Conservation (phyloP, 2,888 invertebrate genomes). For the Metopia argyrocephala region DNA sequence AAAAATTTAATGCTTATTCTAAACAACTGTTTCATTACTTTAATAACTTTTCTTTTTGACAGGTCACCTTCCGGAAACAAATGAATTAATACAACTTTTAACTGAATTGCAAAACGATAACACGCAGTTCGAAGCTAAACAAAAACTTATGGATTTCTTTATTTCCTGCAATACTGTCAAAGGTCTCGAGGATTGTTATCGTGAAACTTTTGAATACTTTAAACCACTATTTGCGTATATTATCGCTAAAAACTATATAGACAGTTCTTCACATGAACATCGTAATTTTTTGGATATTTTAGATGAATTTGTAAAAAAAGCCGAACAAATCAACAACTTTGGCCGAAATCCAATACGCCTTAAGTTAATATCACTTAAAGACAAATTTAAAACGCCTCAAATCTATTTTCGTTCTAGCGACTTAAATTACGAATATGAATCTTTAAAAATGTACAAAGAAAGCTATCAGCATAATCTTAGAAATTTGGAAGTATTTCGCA, state of each 20-base stretch:
- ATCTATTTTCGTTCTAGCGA: slow-evolving; percentile 71
- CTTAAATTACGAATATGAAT: slow-evolving; percentile 71
- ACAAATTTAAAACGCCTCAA: slow-evolving; percentile 71
- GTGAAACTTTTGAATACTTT: slow-evolving; percentile 74
- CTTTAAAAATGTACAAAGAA: slow-evolving; percentile 71
- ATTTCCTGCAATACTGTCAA: slow-evolving; percentile 73
- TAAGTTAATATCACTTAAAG: slow-evolving; percentile 68
- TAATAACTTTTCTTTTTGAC: background rate
- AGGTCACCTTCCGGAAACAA: slow-evolving; percentile 72
- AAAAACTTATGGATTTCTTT: slow-evolving; percentile 74
- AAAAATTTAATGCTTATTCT: too few species aligned
- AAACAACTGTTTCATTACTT: background rate
- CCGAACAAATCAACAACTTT: slow-evolving; percentile 65
- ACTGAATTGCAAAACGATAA: slow-evolving; percentile 72
- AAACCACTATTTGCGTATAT: slow-evolving; percentile 76
- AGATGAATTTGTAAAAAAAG: slow-evolving; percentile 68
- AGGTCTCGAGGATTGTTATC: slow-evolving; percentile 75
- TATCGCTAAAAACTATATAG: slow-evolving; percentile 71
- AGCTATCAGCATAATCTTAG: slow-evolving; percentile 74
- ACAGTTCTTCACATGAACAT: slow-evolving; percentile 69
- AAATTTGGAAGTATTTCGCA: slow-evolving; percentile 71
- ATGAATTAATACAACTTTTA: slow-evolving; percentile 71
- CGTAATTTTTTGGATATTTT: slow-evolving; percentile 69
- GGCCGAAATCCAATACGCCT: slow-evolving; percentile 66
- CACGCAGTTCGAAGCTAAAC: slow-evolving; percentile 74